These are phyloP conservation scores for Drosophila anceps DNA, from an alignment of 2,888 invertebrate genomes.

Conservation along the genomic window DNA sequence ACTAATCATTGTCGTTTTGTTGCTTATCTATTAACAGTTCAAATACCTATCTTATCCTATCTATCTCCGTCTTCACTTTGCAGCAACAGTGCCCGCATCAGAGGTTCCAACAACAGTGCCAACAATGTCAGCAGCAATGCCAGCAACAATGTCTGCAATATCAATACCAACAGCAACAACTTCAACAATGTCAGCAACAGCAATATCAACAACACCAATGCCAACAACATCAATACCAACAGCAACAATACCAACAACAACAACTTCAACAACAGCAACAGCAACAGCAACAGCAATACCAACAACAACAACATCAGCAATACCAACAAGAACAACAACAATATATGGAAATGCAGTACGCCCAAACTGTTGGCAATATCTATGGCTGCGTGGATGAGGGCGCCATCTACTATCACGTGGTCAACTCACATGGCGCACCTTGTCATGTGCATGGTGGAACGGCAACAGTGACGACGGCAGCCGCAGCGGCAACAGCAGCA, in stretches of 20 bases:
- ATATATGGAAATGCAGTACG: constrained; percentile 64
- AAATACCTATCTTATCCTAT: background rate
- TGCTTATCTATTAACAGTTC: background rate
- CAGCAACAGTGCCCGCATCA: background rate
- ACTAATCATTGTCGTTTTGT: background rate
- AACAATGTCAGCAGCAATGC: background rate
- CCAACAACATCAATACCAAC: constrained; percentile 4
- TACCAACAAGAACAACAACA: constrained; percentile 19
- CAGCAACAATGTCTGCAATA: background rate
- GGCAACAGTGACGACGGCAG: background rate
- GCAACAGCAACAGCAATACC: background rate
- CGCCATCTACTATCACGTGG: constrained; percentile 64
- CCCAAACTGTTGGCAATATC: constrained; percentile 33
- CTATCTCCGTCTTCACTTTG: background rate
- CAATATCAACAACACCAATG: constrained; percentile 18
- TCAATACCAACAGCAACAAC: constrained; percentile 18
- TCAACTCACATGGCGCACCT: constrained; percentile 34
- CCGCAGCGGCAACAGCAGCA: background rate
- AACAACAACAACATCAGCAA: background rate
- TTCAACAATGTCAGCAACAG: constrained; percentile 1
- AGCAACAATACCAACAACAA: background rate
- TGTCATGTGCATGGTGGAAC: constrained; percentile 26
- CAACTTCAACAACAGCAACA: background rate
- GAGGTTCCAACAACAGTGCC: background rate
- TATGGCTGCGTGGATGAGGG: constrained; percentile 60